Conservation (phyloP, 1,140 invertebrate species). For the Drosophila prosaltans region DNA sequence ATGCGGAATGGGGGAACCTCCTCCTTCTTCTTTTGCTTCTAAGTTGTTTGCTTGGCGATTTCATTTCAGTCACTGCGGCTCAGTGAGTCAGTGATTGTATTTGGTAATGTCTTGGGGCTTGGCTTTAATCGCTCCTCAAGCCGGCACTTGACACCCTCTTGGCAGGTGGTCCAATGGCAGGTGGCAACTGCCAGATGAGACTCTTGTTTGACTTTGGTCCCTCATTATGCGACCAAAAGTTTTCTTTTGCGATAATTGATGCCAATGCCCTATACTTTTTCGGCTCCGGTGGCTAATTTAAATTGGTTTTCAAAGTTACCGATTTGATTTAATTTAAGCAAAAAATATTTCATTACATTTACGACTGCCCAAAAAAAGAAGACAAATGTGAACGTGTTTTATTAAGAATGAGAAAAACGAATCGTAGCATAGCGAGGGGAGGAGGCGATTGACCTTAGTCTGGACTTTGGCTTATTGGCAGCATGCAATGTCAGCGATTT, state of each 20-base stretch:
- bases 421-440: not conserved
- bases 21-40: conserved; percentile 7
- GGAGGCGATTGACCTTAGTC: conserved; percentile 19
- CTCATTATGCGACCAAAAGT: conserved; percentile 42
- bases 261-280: not conserved
- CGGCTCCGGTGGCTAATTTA: conserved; percentile 38
- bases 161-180: conserved; percentile 29
- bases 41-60: conserved; percentile 57
- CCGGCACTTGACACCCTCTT: conserved; percentile 38
- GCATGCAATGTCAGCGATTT: conserved; percentile 60
- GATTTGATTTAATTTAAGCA: conserved; percentile 53
- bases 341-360: conserved; percentile 46
- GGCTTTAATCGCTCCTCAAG: conserved; percentile 43
- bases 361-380: conserved; percentile 13
- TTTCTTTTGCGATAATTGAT: conserved; percentile 40
- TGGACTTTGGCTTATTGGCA: conserved; percentile 31
- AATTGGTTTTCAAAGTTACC: conserved; percentile 37
- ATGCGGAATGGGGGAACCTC: not conserved
- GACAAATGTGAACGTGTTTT: conserved; percentile 47
- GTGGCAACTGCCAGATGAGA: conserved; percentile 41
- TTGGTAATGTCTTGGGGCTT: conserved; percentile 44
- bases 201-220: conserved; percentile 53
- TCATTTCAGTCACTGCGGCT: conserved; percentile 52
- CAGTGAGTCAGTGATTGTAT: conserved; percentile 54
- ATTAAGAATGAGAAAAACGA: too few relatives aligned